Percentiles rank a stretch among this genome's conserved stretches.
phyloP scores from a whole-genome alignment of 2,888 invertebrate species.

The Morpho achilles region DNA sequence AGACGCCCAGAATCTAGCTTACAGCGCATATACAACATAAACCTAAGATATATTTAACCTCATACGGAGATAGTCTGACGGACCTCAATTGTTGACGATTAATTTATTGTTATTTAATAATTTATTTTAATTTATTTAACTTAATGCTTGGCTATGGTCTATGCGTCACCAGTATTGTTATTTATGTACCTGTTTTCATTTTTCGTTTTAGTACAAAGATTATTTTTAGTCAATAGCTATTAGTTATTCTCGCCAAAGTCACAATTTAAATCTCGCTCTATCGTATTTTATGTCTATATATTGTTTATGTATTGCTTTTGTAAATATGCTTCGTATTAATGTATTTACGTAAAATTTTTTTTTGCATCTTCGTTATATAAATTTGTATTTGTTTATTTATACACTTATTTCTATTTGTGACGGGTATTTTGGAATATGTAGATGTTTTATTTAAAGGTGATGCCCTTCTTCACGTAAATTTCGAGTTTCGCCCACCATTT shows the following conservation, averaged over 20 bases:
- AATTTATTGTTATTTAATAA: slow-evolving; percentile 69
- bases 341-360: slow-evolving; percentile 65
- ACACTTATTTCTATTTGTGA: slow-evolving; percentile 2
- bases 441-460: slow-evolving; percentile 22
- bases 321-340: slow-evolving; percentile 66
- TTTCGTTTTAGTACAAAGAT: slow-evolving; percentile 50
- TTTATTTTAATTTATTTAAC: slow-evolving; percentile 57
- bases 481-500: slow-evolving; percentile 25
- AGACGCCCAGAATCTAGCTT: slow-evolving; percentile 85
- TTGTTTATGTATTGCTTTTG: slow-evolving; percentile 51
- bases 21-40: slow-evolving; percentile 81
- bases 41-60: slow-evolving; percentile 48
- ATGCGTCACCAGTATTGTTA: slow-evolving; percentile 29
- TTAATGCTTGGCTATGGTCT: slow-evolving; percentile 28
- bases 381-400: slow-evolving; percentile 30
- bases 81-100: slow-evolving; percentile 61
- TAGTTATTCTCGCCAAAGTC: slow-evolving; percentile 34
- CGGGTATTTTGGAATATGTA: not conserved
- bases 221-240: slow-evolving; percentile 49
- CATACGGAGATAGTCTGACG: slow-evolving; percentile 44
- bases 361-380: slow-evolving; percentile 50
- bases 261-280: slow-evolving; percentile 4
- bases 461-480: slow-evolving; percentile 25
- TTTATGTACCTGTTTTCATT: slow-evolving; percentile 28
- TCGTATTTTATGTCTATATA: slow-evolving; percentile 24